Conservation (phyloP, 2,797 vertebrate genomes). For the Anas georgica region DNA sequence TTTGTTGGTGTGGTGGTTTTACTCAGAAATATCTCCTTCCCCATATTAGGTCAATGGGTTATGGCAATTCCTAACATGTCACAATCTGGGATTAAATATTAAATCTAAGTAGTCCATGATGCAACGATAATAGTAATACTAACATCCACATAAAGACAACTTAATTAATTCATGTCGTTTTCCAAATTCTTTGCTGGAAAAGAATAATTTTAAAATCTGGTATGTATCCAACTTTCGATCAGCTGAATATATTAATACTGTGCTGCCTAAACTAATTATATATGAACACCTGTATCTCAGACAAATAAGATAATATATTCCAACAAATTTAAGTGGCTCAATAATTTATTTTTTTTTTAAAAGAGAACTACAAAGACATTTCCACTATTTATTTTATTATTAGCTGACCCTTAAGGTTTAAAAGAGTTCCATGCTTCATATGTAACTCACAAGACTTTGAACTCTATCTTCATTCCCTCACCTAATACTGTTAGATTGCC, state of each 20-base stretch:
- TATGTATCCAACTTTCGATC: neutral
- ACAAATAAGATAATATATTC: neutral
- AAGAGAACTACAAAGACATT: neutral
- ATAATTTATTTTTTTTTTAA: neutral
- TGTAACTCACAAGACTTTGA: neutral
- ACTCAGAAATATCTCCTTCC: neutral
- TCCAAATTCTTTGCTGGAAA: neutral
- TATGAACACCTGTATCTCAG: neutral
- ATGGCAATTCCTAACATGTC: neutral
- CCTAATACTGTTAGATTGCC: neutral
- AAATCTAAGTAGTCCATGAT: neutral
- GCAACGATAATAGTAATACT: neutral
- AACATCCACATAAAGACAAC: neutral
- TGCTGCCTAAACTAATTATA: neutral
- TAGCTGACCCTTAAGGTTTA: neutral
- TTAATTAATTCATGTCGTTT: neutral
- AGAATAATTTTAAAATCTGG: neutral
- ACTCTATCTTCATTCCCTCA: neutral
- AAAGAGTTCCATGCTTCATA: rapidly evolving
- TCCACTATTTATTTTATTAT: neutral
- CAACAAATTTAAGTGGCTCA: neutral
- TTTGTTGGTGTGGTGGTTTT: no score
- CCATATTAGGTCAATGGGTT: neutral
- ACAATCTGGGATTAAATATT: neutral
- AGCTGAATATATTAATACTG: neutral